A percentile compares a stretch with the other conserved stretches of the same genome.
Conservation (phyloP, 2,113 vertebrate genomes). For the Eulemur macaco region DNA sequence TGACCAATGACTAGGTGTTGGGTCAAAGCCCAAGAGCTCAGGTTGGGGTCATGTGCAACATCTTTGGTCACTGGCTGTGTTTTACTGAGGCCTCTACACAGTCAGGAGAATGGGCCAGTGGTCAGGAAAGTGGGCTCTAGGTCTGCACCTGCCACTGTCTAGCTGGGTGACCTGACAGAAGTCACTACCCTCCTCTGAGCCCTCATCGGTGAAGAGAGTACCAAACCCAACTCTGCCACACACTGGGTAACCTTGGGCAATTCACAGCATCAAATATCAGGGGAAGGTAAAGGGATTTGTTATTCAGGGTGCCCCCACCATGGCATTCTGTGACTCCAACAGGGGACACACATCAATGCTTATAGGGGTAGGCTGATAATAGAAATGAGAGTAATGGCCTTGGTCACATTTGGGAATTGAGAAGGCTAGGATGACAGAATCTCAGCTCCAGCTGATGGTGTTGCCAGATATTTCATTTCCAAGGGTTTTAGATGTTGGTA, state of each 20-base stretch:
- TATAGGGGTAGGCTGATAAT: background rate
- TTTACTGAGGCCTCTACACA: background rate
- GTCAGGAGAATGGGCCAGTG: background rate
- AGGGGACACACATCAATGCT: background rate
- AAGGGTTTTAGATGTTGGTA: background rate
- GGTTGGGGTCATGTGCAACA: background rate
- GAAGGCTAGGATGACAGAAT: background rate
- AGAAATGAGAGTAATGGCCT: background rate
- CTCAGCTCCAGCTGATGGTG: background rate
- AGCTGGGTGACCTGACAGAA: background rate
- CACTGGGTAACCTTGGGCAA: background rate
- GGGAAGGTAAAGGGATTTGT: background rate
- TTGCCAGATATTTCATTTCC: constrained; percentile 17
- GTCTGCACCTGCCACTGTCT: background rate
- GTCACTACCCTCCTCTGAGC: background rate
- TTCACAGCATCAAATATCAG: background rate
- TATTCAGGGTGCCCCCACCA: background rate
- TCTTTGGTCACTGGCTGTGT: background rate
- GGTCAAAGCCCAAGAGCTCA: background rate
- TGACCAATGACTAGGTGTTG: background rate
- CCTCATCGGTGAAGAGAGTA: background rate
- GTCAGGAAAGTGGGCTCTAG: background rate
- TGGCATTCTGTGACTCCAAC: background rate
- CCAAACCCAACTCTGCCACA: background rate
- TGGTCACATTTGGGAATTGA: background rate